Percentiles rank a stretch among this genome's conserved stretches.
These are phyloP conservation scores for Zophobas morio DNA, from an alignment of 1,140 invertebrate genomes.

Conservation along the genomic window DNA sequence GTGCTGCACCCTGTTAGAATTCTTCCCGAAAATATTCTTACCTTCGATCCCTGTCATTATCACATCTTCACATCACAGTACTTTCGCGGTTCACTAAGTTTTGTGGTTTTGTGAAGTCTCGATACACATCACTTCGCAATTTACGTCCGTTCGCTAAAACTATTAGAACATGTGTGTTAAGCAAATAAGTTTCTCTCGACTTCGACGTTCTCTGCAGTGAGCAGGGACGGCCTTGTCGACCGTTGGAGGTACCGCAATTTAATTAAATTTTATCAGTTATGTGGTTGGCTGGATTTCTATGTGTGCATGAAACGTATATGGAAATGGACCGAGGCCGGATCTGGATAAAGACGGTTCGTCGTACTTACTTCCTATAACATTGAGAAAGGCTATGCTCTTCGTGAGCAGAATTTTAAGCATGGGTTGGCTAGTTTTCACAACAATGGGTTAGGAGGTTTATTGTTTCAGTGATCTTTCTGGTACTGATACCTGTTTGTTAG, in stretches of 20 bases:
- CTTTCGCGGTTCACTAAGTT: background rate
- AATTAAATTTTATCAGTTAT: conserved; percentile 17
- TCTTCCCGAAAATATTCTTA: background rate
- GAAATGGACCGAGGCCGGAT: conserved; percentile 35
- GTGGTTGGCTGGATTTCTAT: conserved; percentile 18
- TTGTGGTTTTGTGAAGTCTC: background rate
- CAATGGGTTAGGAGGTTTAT: conserved; percentile 2
- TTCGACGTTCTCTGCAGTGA: conserved; percentile 4
- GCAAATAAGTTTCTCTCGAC: conserved; percentile 32
- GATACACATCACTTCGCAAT: conserved; percentile 3
- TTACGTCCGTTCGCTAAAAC: conserved; percentile 28
- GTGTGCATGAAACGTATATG: conserved; percentile 18
- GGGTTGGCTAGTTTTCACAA: background rate
- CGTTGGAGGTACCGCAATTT: conserved; percentile 31
- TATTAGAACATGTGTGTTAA: conserved; percentile 29
- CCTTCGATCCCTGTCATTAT: background rate
- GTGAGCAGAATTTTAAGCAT: conserved; percentile 20
- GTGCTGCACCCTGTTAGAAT: background rate
- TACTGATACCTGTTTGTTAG: background rate
- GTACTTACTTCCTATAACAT: conserved; percentile 36
- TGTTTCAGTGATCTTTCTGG: too few species aligned
- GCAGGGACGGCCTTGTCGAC: conserved; percentile 14
- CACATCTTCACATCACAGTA: background rate
- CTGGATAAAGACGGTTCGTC: conserved; percentile 36
- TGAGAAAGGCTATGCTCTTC: background rate